A percentile compares a stretch with the other conserved stretches of the same genome.
Conservation (phyloP, 1,140 invertebrate species). For the Penaeus indicus region DNA sequence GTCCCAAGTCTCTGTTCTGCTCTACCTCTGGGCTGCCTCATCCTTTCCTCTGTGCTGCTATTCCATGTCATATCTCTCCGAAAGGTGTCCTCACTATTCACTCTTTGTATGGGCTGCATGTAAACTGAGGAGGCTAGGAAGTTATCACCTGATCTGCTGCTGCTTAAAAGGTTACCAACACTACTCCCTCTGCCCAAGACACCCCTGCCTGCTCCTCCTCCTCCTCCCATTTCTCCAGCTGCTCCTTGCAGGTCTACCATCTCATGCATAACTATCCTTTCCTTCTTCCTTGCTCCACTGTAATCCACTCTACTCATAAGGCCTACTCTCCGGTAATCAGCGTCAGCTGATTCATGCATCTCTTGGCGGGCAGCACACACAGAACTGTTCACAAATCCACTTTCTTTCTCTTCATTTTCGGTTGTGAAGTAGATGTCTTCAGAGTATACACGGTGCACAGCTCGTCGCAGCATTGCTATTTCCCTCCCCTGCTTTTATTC, state of each 20-base stretch:
- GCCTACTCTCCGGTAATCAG: neutral
- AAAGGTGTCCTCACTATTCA: conserved; percentile 37
- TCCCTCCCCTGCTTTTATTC: too few relatives aligned
- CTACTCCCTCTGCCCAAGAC: neutral
- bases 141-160: neutral
- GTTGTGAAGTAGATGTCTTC: too few relatives aligned
- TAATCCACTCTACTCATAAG: too few relatives aligned
- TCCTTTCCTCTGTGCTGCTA: neutral
- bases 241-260: neutral
- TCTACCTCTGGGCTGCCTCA: neutral
- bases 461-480: too few relatives aligned
- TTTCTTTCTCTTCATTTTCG: neutral
- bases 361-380: too few relatives aligned
- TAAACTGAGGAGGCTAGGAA: neutral
- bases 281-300: neutral
- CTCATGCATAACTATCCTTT: neutral
- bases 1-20: too few relatives aligned
- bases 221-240: neutral
- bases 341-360: too few relatives aligned
- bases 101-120: neutral
- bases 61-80: neutral
- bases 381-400: too few relatives aligned
- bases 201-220: conserved; percentile 8
- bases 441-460: too few relatives aligned
- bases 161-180: neutral